Base-by-base conservation (phyloP, 2,113 vertebrate species). In the Oophaga pumilio region DNA sequence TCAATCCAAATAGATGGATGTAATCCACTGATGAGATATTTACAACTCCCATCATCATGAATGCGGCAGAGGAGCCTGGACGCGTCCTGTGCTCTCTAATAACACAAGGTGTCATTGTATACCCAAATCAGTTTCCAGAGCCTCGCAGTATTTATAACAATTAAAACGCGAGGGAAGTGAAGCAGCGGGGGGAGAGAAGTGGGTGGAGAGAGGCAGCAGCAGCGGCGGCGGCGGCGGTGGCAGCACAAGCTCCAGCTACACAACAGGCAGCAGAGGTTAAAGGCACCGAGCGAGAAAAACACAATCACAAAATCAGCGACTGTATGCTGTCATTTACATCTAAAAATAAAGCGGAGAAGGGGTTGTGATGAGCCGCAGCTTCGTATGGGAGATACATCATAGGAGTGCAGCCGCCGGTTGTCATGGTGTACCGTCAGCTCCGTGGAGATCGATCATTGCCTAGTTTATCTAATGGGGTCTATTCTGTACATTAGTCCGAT, bases 121-220 rank as follows among this genome's bases (percentile, higher is more conserved):
- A 91, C 91, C 92, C 90, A 90, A 94, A 94, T 92, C 92, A 93
- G 91, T 90, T 90, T 91, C 90, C 90, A 89, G 88, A 93, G 90
- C 79, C 79, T 76, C 66, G 73, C 92, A 91, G 92, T 91, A 91
- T 90, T 92, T 91, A 91, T 91, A 92, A 91, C 92, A 91, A 91
- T 90, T 92, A 89, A 93, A 91, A 91, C 86, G 90, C 91, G 88
- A 90, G 91, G 91, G 91, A 91, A 91, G 80, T 17, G 60, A 90
- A 90, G 91, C 82, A 87, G 89, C 83, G 0, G 90, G 79, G 74
- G 79, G 14, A 22, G 88, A 85, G 60, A 57, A 79, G 89, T 64
- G 80, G 78, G 56, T 28, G 50, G 71, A 69, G 49, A 22, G 20
- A 56, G 15, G 28, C n/a, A 86, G n/a, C 0, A 11, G 60, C 83